phyloP scores from a whole-genome alignment of 2,797 vertebrate genomes.

The Gobio occitaniae region DNA sequence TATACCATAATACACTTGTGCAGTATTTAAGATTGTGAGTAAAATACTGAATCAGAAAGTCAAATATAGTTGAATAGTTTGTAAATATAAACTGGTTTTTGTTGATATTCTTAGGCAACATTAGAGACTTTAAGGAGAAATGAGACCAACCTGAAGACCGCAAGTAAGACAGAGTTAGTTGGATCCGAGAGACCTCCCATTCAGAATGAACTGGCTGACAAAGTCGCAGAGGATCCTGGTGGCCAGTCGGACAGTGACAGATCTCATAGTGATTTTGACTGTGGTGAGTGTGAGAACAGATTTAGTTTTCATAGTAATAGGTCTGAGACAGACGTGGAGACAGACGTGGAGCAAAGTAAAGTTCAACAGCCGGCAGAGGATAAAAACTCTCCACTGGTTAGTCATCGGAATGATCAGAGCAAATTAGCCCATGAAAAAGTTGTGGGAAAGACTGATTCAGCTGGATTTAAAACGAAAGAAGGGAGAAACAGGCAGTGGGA shows the following conservation, averaged over 20 bases:
- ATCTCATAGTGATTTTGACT: conserved; percentile 37
- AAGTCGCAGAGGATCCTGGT: conserved; percentile 54
- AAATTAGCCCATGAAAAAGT: conserved; percentile 8
- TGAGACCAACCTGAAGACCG: conserved; percentile 61
- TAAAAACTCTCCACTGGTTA: background rate
- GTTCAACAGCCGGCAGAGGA: background rate
- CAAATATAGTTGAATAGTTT: no score
- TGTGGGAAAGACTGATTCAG: conserved; percentile 52
- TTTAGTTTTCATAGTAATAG: background rate
- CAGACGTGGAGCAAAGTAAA: conserved; percentile 2
- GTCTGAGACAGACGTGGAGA: conserved; percentile 3
- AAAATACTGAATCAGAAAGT: background rate
- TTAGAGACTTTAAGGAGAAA: conserved; percentile 68
- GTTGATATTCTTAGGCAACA: conserved; percentile 65
- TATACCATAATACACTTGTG: background rate
- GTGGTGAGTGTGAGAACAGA: conserved; percentile 24
- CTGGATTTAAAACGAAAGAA: conserved; percentile 57
- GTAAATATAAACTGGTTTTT: background rate
- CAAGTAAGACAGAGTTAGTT: conserved; percentile 54
- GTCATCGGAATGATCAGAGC: background rate
- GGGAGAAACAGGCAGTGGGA: conserved; percentile 50
- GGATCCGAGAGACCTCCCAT: conserved; percentile 41
- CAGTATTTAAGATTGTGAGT: background rate
- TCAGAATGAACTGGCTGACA: conserved; percentile 38
- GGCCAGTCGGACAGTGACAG: conserved; percentile 20